A percentile compares a stretch with the other conserved stretches of the same genome.
Evolutionary conservation across 2,888 invertebrate genomes (phyloP).

Genomic region (Herminia tarsipennalis): DNA sequence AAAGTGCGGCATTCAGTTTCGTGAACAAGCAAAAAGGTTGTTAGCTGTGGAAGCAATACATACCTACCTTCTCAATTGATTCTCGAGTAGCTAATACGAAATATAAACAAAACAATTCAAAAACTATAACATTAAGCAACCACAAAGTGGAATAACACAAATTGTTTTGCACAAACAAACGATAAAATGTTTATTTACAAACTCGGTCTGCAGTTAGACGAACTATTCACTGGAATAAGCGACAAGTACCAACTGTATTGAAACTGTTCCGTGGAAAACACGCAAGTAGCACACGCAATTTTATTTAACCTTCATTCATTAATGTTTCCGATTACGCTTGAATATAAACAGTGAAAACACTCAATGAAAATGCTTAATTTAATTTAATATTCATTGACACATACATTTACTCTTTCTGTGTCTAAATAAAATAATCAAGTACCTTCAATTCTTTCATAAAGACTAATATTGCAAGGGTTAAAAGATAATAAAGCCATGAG

Average conservation of each 20-base stretch:
- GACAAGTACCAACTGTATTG: slow-evolving; percentile 15
- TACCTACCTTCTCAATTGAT: no score
- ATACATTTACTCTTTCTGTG: no score
- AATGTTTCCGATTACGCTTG: slow-evolving; percentile 8
- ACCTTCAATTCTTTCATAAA: no score
- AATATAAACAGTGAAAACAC: slow-evolving; percentile 17
- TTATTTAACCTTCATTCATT: slow-evolving; percentile 16
- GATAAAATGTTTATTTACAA: slow-evolving; percentile 16
- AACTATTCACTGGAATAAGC: slow-evolving; percentile 21
- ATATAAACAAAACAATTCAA: neutral
- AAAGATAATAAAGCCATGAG: no score
- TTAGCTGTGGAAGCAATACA: no score
- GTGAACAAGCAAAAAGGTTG: no score
- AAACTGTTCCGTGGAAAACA: slow-evolving; percentile 15
- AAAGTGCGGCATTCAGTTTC: no score
- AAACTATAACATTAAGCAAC: neutral
- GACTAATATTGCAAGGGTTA: no score
- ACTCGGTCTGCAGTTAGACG: slow-evolving; percentile 10
- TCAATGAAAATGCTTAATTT: no score
- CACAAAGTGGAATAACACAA: neutral
- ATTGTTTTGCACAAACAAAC: slow-evolving; percentile 14
- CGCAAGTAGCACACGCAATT: slow-evolving; percentile 9
- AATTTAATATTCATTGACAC: no score
- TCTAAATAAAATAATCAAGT: no score
- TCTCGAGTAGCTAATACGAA: neutral